These are phyloP conservation scores for Macrophya annulata DNA, from an alignment of 2,888 invertebrate genomes.

Conservation along the genomic window DNA sequence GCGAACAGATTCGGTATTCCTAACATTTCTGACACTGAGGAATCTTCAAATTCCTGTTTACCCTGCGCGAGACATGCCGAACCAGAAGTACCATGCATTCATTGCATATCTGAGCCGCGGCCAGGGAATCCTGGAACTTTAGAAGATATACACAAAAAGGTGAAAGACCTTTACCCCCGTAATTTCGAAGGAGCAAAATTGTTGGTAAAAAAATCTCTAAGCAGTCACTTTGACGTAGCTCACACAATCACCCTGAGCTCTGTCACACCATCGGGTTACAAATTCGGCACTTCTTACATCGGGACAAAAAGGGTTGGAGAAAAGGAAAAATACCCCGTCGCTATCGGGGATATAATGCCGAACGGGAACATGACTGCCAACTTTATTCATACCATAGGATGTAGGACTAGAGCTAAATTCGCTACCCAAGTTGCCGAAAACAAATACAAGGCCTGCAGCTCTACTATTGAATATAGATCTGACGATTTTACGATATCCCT, in stretches of 20 bases:
- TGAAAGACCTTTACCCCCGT: constrained; percentile 72
- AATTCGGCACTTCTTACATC: constrained; percentile 72
- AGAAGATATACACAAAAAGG: constrained; percentile 75
- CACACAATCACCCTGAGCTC: constrained; percentile 72
- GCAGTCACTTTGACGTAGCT: constrained; percentile 71
- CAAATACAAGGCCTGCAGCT: constrained; percentile 68
- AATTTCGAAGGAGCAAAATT: constrained; percentile 74
- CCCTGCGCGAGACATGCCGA: constrained; percentile 62
- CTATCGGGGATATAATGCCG: constrained; percentile 72
- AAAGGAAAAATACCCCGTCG: constrained; percentile 72
- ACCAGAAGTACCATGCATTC: constrained; percentile 48
- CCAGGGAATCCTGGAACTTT: constrained; percentile 77
- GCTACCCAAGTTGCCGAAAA: constrained; percentile 69
- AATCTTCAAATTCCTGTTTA: constrained; percentile 63
- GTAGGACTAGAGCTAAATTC: constrained; percentile 72
- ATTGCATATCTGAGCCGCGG: constrained; percentile 59
- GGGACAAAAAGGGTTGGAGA: constrained; percentile 72
- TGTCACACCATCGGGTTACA: constrained; percentile 73
- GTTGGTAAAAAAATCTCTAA: constrained; percentile 69
- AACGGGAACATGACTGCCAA: constrained; percentile 72
- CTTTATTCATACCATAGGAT: constrained; percentile 74
- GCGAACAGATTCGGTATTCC: constrained; percentile 57
- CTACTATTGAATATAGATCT: constrained; percentile 73
- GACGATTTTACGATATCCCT: constrained; percentile 73
- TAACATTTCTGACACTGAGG: constrained; percentile 42